Conservation (phyloP, 2,797 vertebrate species). For the Xenops minutus region DNA sequence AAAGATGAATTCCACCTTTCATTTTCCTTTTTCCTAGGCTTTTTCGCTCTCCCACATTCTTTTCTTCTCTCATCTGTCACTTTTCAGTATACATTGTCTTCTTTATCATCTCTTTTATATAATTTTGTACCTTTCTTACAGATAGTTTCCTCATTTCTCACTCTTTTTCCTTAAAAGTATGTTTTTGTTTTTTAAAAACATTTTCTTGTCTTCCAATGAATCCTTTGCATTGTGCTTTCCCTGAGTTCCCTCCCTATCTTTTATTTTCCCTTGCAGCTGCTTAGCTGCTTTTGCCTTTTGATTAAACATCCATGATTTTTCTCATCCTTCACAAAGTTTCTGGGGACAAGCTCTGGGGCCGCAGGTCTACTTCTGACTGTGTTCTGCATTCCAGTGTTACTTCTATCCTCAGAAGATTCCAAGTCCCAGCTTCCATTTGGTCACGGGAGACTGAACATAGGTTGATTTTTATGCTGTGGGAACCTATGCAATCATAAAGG, state of each 20-base stretch:
- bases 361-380: background rate
- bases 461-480: background rate
- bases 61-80: background rate
- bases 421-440: background rate
- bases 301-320: background rate
- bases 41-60: background rate
- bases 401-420: background rate
- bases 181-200: accelerated
- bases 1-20: background rate
- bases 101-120: background rate
- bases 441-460: background rate
- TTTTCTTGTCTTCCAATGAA: background rate
- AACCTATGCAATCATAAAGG: background rate
- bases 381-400: background rate
- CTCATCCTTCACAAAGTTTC: background rate
- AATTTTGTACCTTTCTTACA: background rate
- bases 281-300: background rate
- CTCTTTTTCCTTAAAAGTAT: background rate
- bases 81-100: background rate
- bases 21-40: background rate
- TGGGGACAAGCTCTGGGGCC: background rate
- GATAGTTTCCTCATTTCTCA: background rate
- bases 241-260: background rate
- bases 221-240: background rate
- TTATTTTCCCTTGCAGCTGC: background rate